Conservation (phyloP, 2,797 vertebrate genomes). For the Eutrigla gurnardus region DNA sequence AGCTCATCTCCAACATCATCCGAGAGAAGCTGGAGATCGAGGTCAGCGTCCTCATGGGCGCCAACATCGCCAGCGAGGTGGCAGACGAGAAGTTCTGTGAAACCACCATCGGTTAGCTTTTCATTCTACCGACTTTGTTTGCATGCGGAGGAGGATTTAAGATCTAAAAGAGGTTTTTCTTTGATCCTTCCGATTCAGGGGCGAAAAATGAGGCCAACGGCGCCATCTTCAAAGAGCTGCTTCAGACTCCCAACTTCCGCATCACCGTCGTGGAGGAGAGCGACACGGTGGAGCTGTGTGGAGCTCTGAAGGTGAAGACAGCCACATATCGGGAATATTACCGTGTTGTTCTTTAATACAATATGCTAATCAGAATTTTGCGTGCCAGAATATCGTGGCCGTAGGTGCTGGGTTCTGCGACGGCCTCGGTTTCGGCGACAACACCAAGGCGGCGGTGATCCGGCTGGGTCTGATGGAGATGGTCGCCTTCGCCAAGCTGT, state of each 20-base stretch:
- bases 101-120: slow-evolving; percentile 88
- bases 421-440: slow-evolving; percentile 87
- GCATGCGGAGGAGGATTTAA: neutral
- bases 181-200: slow-evolving; percentile 68
- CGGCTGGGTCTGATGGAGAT: slow-evolving; percentile 93
- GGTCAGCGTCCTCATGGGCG: slow-evolving; percentile 92
- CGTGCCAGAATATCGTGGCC: slow-evolving; percentile 87
- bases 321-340: neutral
- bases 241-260: slow-evolving; percentile 90
- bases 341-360: neutral
- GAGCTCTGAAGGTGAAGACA: slow-evolving; percentile 86
- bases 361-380: neutral
- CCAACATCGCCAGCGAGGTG: slow-evolving; percentile 93
- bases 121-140: too few relatives aligned
- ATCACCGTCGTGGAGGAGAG: slow-evolving; percentile 86
- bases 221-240: slow-evolving; percentile 87
- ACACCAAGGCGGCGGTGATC: slow-evolving; percentile 93
- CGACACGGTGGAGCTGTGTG: slow-evolving; percentile 89
- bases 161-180: neutral
- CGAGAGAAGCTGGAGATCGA: slow-evolving; percentile 89
- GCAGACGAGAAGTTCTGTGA: slow-evolving; percentile 94
- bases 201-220: slow-evolving; percentile 84
- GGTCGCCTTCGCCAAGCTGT: slow-evolving; percentile 89
- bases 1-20: slow-evolving; percentile 91
- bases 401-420: slow-evolving; percentile 92